Evolutionary conservation across 2,797 vertebrate genomes (phyloP).

Genomic region (Adelosebastes latens): DNA sequence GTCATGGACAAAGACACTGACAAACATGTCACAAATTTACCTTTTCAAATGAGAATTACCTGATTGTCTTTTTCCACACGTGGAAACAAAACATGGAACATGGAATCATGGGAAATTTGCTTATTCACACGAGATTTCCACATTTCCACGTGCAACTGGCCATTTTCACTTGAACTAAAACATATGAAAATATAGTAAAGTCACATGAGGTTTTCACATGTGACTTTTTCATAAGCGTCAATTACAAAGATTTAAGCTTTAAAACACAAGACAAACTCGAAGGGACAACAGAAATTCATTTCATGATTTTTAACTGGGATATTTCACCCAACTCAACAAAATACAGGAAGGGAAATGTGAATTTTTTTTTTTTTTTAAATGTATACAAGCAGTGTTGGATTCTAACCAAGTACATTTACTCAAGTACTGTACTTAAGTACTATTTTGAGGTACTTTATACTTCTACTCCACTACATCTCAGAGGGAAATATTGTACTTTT

Average conservation of each 20-base stretch:
- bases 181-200: accelerated
- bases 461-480: no score
- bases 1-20: background rate
- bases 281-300: background rate
- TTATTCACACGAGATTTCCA: accelerated
- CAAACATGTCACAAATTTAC: accelerated
- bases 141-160: accelerated
- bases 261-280: background rate
- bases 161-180: accelerated
- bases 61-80: accelerated
- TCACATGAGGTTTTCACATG: no score
- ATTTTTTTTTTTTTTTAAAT: no score
- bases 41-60: no score
- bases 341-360: background rate
- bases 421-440: no score
- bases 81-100: no score
- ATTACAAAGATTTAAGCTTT: background rate
- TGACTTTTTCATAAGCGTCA: accelerated
- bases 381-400: no score
- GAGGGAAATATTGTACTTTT: no score
- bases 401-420: no score
- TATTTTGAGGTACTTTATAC: accelerated
- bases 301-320: background rate
- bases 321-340: background rate
- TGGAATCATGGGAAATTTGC: accelerated